These are phyloP conservation scores for Daktulosphaira vitifoliae DNA, from an alignment of 1,140 invertebrate species.

Conservation along the genomic window DNA sequence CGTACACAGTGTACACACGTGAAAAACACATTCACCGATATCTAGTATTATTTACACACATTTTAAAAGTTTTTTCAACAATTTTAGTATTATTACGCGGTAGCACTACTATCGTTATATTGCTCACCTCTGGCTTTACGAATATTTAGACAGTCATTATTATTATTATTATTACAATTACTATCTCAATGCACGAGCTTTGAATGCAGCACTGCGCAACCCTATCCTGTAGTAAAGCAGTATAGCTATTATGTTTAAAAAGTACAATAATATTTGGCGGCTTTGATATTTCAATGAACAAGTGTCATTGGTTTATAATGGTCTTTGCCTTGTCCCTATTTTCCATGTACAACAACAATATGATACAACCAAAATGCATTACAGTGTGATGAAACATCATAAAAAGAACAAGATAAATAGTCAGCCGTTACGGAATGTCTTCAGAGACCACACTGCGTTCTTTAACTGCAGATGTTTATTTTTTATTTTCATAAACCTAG, in stretches of 20 bases:
- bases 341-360: constrained; percentile 11
- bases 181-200: constrained; percentile 4
- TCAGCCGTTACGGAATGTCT: background rate
- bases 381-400: background rate
- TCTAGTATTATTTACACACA: background rate
- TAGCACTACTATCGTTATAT: constrained; percentile 7
- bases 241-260: no score
- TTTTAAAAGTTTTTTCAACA: background rate
- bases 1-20: background rate
- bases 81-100: no score
- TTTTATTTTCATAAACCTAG: no score
- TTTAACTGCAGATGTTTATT: no score
- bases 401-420: constrained; percentile 4
- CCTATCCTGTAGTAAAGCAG: background rate
- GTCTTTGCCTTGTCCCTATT: background rate
- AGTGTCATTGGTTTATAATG: constrained; percentile 12
- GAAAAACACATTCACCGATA: background rate
- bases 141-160: background rate
- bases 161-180: background rate
- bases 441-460: no score
- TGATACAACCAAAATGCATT: constrained; percentile 7
- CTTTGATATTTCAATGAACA: constrained; percentile 8
- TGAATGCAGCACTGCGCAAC: constrained; percentile 4
- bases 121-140: background rate
- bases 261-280: no score